These are phyloP conservation scores for Alcedo atthis DNA, from an alignment of 2,797 vertebrate genomes.

Conservation along the genomic window DNA sequence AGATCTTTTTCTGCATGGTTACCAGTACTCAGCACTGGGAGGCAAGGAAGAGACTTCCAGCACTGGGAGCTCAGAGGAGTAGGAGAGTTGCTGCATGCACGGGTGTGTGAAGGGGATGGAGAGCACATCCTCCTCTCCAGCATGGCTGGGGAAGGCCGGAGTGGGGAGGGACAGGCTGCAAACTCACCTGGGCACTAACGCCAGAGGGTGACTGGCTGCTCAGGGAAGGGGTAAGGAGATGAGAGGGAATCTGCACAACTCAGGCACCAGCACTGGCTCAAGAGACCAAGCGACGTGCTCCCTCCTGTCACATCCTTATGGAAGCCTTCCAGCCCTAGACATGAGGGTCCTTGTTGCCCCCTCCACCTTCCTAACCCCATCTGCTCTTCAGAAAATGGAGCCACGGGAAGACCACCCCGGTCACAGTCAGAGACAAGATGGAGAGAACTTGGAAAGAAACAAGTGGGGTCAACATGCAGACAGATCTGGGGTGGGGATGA, in stretches of 20 bases:
- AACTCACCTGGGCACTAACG: not conserved
- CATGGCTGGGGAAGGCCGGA: accelerated
- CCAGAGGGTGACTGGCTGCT: not conserved
- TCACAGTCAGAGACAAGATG: constrained; percentile 74
- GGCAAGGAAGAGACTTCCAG: not conserved
- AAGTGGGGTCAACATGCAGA: constrained; percentile 60
- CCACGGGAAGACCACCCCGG: constrained; percentile 73
- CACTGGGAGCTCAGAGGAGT: not conserved
- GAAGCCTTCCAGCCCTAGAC: not conserved
- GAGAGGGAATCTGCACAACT: not conserved
- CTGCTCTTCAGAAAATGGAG: constrained; percentile 75
- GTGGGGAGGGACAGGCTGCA: not conserved
- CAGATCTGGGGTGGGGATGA: constrained; percentile 67
- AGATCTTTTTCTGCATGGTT: not conserved
- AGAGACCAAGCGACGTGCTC: not conserved
- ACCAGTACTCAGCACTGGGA: not conserved
- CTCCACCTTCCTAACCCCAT: not conserved
- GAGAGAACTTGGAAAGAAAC: constrained; percentile 75
- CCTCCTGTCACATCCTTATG: not conserved
- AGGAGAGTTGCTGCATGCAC: not conserved
- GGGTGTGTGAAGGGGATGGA: not conserved
- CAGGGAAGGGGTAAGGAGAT: not conserved
- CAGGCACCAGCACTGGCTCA: not conserved
- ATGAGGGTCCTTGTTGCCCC: not conserved
- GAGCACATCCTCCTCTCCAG: not conserved